Conservation (phyloP, 1,140 invertebrate species). For the Caenorhabditis elegans region DNA sequence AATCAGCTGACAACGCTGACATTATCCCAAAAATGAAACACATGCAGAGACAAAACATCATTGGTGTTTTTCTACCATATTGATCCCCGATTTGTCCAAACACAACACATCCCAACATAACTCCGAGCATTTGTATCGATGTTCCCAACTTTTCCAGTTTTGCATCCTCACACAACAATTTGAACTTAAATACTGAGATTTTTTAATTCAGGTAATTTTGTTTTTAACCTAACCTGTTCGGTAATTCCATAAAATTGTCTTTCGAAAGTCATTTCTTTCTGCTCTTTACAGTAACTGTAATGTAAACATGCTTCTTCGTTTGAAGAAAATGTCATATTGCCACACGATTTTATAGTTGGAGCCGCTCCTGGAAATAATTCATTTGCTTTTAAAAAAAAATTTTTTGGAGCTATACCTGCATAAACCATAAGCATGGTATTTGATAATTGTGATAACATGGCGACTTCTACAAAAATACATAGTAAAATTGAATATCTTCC, state of each 20-base stretch:
- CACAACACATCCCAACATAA: neutral
- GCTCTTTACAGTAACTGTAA: neutral
- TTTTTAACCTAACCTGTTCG: neutral
- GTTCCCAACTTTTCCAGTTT: neutral
- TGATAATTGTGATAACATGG: neutral
- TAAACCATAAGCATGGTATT: conserved; percentile 16
- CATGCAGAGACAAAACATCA: conserved; percentile 29
- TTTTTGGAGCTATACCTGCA: neutral
- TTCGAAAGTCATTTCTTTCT: neutral
- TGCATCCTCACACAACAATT: neutral
- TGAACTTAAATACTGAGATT: neutral
- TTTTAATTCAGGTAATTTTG: too few species aligned
- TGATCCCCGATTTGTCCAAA: conserved; percentile 16
- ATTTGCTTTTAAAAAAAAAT: too few species aligned
- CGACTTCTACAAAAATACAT: neutral
- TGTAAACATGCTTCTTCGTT: neutral
- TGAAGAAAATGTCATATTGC: neutral
- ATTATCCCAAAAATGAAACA: neutral
- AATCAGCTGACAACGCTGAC: neutral
- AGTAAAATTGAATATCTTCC: neutral
- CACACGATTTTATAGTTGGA: neutral
- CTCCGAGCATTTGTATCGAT: conserved; percentile 1
- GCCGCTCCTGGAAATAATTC: neutral
- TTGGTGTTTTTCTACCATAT: neutral
- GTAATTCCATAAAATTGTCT: conserved; percentile 2